A percentile compares a stretch with the other conserved stretches of the same genome.
These are phyloP conservation scores for Callosobruchus maculatus DNA, from an alignment of 2,888 invertebrate species.

Conservation along the genomic window DNA sequence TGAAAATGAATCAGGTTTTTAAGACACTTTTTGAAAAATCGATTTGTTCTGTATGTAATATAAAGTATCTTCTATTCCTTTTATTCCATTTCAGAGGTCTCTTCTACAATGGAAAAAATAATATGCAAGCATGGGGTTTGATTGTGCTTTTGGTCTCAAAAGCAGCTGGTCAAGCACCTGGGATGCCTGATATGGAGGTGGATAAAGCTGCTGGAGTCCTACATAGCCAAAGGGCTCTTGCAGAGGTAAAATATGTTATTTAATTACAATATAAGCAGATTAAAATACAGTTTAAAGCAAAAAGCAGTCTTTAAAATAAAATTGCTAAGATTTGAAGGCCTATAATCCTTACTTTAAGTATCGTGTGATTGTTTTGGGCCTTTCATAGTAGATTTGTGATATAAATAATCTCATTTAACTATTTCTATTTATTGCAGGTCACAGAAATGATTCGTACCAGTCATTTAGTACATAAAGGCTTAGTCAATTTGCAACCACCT, in stretches of 20 bases:
- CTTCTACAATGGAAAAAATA: conserved; percentile 88
- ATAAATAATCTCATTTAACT: not conserved
- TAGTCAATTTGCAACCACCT: conserved; percentile 73
- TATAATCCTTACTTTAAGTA: too few relatives aligned
- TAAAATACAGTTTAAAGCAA: too few relatives aligned
- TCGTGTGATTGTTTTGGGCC: too few relatives aligned
- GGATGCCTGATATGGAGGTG: conserved; percentile 78
- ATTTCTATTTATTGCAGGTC: conserved; percentile 47
- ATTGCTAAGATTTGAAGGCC: too few relatives aligned
- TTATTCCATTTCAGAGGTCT: conserved; percentile 76
- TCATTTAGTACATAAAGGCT: conserved; percentile 75
- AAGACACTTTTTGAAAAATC: too few relatives aligned
- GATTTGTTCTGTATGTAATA: too few relatives aligned
- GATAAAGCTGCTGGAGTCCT: conserved; percentile 83
- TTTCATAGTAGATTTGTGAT: too few relatives aligned
- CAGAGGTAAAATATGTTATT: conserved; percentile 55
- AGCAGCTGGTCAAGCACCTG: conserved; percentile 80
- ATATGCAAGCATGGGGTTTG: conserved; percentile 91
- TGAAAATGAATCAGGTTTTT: too few relatives aligned
- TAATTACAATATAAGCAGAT: not conserved
- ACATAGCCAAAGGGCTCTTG: conserved; percentile 81
- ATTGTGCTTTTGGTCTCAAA: conserved; percentile 88
- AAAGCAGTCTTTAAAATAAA: too few relatives aligned
- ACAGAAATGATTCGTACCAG: conserved; percentile 95
- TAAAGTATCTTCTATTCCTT: too few relatives aligned